Evolutionary conservation across 2,797 vertebrate genomes (phyloP).

Genomic region (Peromyscus attwateri): DNA sequence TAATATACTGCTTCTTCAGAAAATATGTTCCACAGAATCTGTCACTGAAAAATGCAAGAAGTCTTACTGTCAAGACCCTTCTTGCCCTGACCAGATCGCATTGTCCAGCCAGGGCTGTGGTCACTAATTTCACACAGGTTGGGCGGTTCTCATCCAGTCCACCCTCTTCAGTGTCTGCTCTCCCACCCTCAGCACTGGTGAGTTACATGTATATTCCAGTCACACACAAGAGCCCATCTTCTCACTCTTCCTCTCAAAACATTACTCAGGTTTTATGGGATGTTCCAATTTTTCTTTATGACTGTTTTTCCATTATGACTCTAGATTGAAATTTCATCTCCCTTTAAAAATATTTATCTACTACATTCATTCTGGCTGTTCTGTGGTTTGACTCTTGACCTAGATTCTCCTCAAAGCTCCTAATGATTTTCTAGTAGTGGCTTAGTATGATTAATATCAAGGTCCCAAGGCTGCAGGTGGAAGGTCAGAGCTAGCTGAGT

Average conservation of each 20-base stretch:
- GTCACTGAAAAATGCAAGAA: fast-evolving
- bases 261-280: background rate
- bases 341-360: background rate
- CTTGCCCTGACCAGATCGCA: background rate
- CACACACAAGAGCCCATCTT: background rate
- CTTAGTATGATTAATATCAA: constrained; percentile 10
- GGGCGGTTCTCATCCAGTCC: background rate
- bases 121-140: background rate
- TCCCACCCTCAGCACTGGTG: background rate
- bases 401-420: background rate
- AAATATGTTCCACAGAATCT: background rate
- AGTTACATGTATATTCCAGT: background rate
- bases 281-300: background rate
- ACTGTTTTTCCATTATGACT: background rate
- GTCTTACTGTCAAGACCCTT: background rate
- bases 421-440: background rate
- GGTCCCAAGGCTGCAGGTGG: background rate
- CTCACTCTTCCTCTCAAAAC: background rate
- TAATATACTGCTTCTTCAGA: background rate
- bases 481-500: background rate
- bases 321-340: background rate
- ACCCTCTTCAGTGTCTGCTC: background rate
- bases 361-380: background rate
- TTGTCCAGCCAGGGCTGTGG: background rate
- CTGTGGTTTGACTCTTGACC: background rate